These are phyloP conservation scores for Trachelus tabidus DNA, from an alignment of 2,888 invertebrate genomes.

Conservation along the genomic window DNA sequence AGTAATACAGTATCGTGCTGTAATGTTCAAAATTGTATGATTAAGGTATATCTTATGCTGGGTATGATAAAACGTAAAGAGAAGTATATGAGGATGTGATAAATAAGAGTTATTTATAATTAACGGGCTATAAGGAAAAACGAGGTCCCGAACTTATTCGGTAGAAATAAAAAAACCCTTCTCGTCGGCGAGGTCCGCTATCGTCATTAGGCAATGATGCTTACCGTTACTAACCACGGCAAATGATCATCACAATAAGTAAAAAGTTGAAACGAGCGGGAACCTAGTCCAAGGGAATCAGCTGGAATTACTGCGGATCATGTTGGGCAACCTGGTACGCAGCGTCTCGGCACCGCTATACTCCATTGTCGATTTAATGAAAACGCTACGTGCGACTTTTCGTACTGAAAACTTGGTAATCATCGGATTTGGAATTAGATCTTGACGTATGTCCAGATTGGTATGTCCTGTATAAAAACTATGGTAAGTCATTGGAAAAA, in stretches of 20 bases:
- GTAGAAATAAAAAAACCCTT: not conserved
- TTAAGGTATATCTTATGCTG: not conserved
- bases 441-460: not conserved
- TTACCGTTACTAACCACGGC: constrained; percentile 17
- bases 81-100: not conserved
- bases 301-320: constrained; percentile 8
- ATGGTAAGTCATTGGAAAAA: not conserved
- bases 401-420: not conserved
- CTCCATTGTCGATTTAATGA: constrained; percentile 10
- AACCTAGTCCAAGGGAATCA: constrained; percentile 3
- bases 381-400: constrained; percentile 8
- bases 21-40: not conserved
- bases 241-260: constrained; percentile 9
- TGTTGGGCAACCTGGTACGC: constrained; percentile 12
- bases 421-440: not conserved
- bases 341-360: constrained; percentile 4
- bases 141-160: not conserved
- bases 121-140: not conserved
- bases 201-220: constrained; percentile 13
- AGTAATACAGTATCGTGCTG: not conserved
- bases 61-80: not conserved
- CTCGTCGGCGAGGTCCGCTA: not conserved
- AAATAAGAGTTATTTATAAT: not conserved
- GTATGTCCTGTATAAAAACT: not conserved
- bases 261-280: not conserved